Percentiles rank a stretch among this genome's conserved stretches.
Evolutionary conservation across 1,140 invertebrate genomes (phyloP).

Genomic region (Ptiloglossa arizonensis): DNA sequence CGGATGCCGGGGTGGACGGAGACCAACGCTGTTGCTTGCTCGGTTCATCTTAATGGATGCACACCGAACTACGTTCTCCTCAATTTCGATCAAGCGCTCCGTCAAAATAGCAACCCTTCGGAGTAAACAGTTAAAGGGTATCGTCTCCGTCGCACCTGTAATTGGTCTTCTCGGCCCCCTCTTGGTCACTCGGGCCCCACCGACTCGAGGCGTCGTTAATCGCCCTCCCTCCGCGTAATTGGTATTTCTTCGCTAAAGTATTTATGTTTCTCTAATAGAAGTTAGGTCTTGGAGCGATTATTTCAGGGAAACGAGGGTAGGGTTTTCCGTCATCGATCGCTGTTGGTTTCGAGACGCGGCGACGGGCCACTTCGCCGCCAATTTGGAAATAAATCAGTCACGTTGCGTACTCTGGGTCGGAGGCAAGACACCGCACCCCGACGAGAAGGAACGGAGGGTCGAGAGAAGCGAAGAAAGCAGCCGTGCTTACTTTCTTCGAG

Average conservation of each 20-base stretch:
- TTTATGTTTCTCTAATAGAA: too few species aligned
- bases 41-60: constrained; percentile 41
- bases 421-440: constrained; percentile 1
- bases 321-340: neutral
- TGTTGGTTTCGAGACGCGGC: neutral
- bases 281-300: too few species aligned
- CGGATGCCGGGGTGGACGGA: neutral
- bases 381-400: constrained; percentile 41
- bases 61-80: constrained; percentile 46
- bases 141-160: constrained; percentile 22
- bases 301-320: too few species aligned
- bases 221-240: neutral
- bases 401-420: neutral
- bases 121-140: constrained; percentile 44
- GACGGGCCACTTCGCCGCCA: neutral
- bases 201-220: neutral
- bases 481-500: constrained; percentile 35
- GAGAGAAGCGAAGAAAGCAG: constrained; percentile 1
- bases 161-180: constrained; percentile 26
- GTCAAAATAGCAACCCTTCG: constrained; percentile 50
- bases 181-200: neutral
- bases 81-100: constrained; percentile 53
- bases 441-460: neutral
- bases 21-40: neutral
- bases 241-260: too few species aligned